A percentile compares a stretch with the other conserved stretches of the same genome.
These are phyloP conservation scores for Gasterosteus aculeatus DNA, from an alignment of 2,113 vertebrate species.

Conservation along the genomic window DNA sequence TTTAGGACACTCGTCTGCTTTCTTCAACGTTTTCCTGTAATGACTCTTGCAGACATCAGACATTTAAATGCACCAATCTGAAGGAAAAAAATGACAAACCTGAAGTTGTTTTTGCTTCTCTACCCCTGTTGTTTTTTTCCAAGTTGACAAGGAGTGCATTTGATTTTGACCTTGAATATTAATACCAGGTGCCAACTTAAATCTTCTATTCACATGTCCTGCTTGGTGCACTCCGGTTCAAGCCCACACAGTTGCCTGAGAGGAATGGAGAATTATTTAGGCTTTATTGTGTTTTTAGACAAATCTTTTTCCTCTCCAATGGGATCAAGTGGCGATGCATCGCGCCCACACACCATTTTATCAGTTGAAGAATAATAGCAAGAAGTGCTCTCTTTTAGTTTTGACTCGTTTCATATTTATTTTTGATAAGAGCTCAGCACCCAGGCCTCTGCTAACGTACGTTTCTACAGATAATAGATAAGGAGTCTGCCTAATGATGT, in stretches of 20 bases:
- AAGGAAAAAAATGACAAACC: neutral
- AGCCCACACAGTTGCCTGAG: conserved; percentile 31
- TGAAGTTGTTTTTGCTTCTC: neutral
- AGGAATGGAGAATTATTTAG: conserved; percentile 1
- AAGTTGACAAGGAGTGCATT: neutral
- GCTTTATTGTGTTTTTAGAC: neutral
- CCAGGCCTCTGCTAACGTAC: neutral
- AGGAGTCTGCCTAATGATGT: neutral
- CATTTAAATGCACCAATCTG: neutral
- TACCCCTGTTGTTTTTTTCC: neutral
- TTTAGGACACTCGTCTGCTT: neutral
- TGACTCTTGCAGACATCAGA: conserved; percentile 5
- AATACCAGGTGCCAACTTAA: neutral
- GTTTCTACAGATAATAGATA: neutral
- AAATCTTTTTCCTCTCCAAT: conserved; percentile 2
- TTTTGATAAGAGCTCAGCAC: conserved; percentile 9
- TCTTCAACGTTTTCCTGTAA: neutral
- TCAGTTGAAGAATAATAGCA: conserved; percentile 12
- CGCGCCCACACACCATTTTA: conserved; percentile 29
- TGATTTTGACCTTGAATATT: conserved; percentile 4
- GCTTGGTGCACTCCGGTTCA: neutral
- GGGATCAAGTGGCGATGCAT: conserved; percentile 23
- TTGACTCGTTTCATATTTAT: conserved; percentile 1
- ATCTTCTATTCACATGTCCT: conserved; percentile 16
- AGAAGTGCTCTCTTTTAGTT: neutral